phyloP scores from a whole-genome alignment of 1,140 invertebrate species.

The Acromyrmex heyeri region DNA sequence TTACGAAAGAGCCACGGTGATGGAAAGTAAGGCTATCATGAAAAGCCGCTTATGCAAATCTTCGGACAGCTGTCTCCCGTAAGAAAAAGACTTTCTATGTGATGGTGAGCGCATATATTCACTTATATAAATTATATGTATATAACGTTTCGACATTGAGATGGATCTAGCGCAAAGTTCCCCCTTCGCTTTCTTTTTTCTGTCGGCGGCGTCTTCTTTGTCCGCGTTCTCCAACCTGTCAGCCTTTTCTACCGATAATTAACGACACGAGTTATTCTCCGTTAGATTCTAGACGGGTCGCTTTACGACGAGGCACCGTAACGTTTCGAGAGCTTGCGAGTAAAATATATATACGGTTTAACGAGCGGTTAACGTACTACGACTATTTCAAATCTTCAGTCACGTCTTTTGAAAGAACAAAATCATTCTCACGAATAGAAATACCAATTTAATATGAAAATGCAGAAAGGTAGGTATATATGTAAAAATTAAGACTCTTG shows the following conservation, averaged over 20 bases:
- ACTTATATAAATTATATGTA: conserved; percentile 47
- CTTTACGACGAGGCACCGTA: conserved; percentile 21
- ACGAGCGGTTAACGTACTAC: conserved; percentile 34
- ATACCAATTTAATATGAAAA: not conserved
- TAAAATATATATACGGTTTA: conserved; percentile 42
- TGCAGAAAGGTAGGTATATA: not conserved
- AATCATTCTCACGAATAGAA: not conserved
- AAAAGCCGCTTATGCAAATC: conserved; percentile 64
- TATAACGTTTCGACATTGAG: conserved; percentile 62
- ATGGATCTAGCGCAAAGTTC: conserved; percentile 42
- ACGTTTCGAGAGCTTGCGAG: not conserved
- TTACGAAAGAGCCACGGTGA: conserved; percentile 39
- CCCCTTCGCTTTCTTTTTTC: not conserved
- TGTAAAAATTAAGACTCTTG: not conserved
- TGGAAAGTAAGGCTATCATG: conserved; percentile 61
- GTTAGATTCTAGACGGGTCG: conserved; percentile 39
- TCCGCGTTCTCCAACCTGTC: conserved; percentile 35
- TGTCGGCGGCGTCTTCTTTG: conserved; percentile 18
- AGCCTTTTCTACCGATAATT: conserved; percentile 47
- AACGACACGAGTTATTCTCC: conserved; percentile 53
- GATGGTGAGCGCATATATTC: conserved; percentile 15
- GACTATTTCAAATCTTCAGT: not conserved
- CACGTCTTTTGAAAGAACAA: not conserved
- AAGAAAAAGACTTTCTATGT: conserved; percentile 60
- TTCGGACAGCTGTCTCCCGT: conserved; percentile 59